Evolutionary conservation across 2,113 vertebrate species (phyloP), one percentile per base, ranked within the genome.

Genomic region (Ochotona curzoniae): DNA sequence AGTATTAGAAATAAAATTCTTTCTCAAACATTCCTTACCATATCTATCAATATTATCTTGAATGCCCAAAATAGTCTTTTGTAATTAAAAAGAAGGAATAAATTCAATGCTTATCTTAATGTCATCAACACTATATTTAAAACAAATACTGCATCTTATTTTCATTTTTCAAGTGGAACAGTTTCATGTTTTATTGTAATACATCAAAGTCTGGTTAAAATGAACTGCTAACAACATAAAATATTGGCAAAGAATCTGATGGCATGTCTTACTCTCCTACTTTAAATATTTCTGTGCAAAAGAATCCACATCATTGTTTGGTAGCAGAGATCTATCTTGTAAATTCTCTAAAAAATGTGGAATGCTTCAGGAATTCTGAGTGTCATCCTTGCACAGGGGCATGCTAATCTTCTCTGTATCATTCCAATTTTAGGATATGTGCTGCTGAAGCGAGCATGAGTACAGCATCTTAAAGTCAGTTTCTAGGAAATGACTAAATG

Each of bases 231-330:
- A 97, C 98, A 98, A 99, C 98, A 97, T 98, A 98, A 98, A 98
- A 98, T 98, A 97, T 94, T 98, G 98, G 98, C 96, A 98, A 98
- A 96, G 98, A 98, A 97, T 98, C 99, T 96, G 98, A 98, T 97
- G 96, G 98, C 98, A 98, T 98, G 98, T 98, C 98, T 98, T 98
- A 98, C 98, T 98, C 97, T 97, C 98, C 98, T 98, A 99, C 99
- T 98, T 99, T 99, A 99, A 99, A 99, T 99, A 99, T 98, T 98
- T 99, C 98, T 99, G 99, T 99, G 99, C 98, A 99, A 99, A 99
- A 99, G 98, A 99, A 98, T 98, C 98, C 98, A 99, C 98, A 98
- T 98, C 98, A 98, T 98, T 98, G 97, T 98, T 97, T 98, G 98
- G 98, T 98, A 99, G 98, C 98, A 98, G 98, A 98, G 98, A 98